Evolutionary conservation across 2,888 invertebrate species (phyloP).

Genomic region (Eupeodes luniger): DNA sequence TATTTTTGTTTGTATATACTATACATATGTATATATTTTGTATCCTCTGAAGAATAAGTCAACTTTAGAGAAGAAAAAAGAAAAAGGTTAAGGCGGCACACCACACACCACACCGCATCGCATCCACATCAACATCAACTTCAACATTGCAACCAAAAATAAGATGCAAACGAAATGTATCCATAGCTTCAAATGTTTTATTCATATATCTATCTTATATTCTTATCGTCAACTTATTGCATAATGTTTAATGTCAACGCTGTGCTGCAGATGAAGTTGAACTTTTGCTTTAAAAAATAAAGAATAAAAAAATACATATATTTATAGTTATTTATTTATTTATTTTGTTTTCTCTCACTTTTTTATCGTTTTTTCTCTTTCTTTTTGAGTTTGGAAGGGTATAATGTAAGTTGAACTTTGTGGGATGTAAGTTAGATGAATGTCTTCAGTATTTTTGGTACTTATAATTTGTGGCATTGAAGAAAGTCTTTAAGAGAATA

Average conservation of each 20-base stretch:
- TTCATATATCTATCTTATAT: conserved; percentile 44
- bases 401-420: background rate
- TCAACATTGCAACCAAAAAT: background rate
- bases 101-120: conserved; percentile 12
- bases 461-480: too few species aligned
- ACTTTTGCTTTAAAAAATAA: conserved; percentile 23
- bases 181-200: conserved; percentile 58
- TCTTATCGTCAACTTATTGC: conserved; percentile 68
- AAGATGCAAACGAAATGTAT: conserved; percentile 36
- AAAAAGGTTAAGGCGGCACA: conserved; percentile 25
- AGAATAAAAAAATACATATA: background rate
- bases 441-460: background rate
- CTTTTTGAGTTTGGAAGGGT: background rate
- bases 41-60: conserved; percentile 26
- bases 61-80: conserved; percentile 28
- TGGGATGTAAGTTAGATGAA: background rate
- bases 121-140: background rate
- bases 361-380: background rate
- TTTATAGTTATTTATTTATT: background rate
- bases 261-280: conserved; percentile 61
- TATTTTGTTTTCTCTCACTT: background rate
- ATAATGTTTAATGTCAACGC: conserved; percentile 71
- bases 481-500: too few species aligned
- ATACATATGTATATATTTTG: background rate
- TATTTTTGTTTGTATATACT: conserved; percentile 1